Conservation (phyloP, 1,140 invertebrate genomes). For the Drosophila kohkoa region DNA sequence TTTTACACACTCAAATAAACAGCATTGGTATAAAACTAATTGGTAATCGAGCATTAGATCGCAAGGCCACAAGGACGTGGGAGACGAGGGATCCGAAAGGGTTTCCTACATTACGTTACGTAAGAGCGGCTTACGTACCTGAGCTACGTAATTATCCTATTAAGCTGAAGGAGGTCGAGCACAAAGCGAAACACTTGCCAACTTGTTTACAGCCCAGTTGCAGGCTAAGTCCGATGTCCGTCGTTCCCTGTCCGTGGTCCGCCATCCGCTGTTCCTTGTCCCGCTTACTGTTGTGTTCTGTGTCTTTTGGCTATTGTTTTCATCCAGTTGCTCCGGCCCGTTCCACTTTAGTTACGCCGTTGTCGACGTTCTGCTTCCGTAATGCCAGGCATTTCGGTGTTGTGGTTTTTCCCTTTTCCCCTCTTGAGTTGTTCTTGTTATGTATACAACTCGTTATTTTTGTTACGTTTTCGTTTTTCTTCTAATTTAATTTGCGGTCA, state of each 20-base stretch:
- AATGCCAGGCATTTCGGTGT: conserved; percentile 49
- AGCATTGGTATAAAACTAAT: conserved; percentile 78
- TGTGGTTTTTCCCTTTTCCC: conserved; percentile 51
- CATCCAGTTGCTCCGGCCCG: conserved; percentile 19
- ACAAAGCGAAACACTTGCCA: conserved; percentile 56
- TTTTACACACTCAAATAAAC: conserved; percentile 54
- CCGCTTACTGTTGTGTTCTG: conserved; percentile 1
- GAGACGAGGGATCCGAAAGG: not conserved
- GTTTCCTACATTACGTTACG: conserved; percentile 35
- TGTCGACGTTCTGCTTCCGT: conserved; percentile 43
- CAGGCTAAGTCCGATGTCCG: not conserved
- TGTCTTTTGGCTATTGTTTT: conserved; percentile 44
- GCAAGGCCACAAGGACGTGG: not conserved
- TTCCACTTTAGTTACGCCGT: conserved; percentile 34
- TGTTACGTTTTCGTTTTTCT: conserved; percentile 69
- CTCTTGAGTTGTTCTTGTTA: conserved; percentile 42
- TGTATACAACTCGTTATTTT: conserved; percentile 62
- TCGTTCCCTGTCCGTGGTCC: not conserved
- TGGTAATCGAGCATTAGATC: conserved; percentile 67
- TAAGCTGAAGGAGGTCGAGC: conserved; percentile 40
- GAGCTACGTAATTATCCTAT: conserved; percentile 71
- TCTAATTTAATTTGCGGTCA: conserved; percentile 82
- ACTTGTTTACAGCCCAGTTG: conserved; percentile 45
- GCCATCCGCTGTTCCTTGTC: not conserved
- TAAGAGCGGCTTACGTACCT: conserved; percentile 52